A percentile compares a stretch with the other conserved stretches of the same genome.
Conservation (phyloP, 2,888 invertebrate genomes). For the Netelia melanura region DNA sequence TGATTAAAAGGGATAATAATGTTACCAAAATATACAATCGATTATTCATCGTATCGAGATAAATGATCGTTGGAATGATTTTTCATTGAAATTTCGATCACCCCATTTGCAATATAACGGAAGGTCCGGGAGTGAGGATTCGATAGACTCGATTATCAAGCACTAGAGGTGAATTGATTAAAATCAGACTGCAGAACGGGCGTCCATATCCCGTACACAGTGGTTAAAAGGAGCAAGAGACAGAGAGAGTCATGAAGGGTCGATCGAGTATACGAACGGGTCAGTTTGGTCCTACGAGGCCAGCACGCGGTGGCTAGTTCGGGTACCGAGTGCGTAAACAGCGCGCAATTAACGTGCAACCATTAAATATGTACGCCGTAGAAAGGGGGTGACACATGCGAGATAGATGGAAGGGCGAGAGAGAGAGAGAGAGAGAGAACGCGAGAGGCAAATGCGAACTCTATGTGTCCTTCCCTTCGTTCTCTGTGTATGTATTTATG, state of each 20-base stretch:
- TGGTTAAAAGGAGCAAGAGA: conserved; percentile 50
- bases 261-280: conserved; percentile 57
- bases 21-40: too few species aligned
- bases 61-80: background rate
- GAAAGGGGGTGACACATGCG: conserved; percentile 37
- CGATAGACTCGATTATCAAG: conserved; percentile 75
- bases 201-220: conserved; percentile 22
- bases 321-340: conserved; percentile 80
- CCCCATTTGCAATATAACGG: conserved; percentile 16
- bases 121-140: conserved; percentile 55
- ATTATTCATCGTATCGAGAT: too few species aligned
- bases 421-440: conserved; percentile 37
- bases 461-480: conserved; percentile 5
- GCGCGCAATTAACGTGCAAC: conserved; percentile 82
- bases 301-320: conserved; percentile 69
- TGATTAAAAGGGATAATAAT: too few species aligned
- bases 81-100: conserved; percentile 19
- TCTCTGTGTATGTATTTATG: background rate
- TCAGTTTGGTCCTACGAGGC: conserved; percentile 45
- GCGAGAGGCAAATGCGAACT: background rate
- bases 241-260: conserved; percentile 32
- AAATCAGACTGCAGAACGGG: conserved; percentile 78
- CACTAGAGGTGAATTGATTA: conserved; percentile 80
- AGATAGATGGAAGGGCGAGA: conserved; percentile 30
- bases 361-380: conserved; percentile 82